These are phyloP conservation scores for Nyctibius grandis DNA, from an alignment of 2,797 vertebrate genomes.

Conservation along the genomic window DNA sequence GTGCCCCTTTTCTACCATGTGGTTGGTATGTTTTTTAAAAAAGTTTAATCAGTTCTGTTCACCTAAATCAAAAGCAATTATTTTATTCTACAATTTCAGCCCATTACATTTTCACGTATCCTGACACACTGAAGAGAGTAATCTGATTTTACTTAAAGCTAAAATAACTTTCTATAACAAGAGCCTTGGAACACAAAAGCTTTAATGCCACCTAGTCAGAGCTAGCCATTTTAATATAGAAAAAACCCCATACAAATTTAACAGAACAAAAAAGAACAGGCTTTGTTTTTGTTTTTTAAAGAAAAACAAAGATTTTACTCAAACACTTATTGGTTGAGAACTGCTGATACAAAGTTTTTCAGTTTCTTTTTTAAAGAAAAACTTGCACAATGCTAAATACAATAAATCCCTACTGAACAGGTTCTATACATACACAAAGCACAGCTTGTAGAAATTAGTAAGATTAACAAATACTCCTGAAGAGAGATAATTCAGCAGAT, in stretches of 20 bases:
- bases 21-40: not conserved
- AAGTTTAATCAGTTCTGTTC: not conserved
- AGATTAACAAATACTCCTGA: conserved; percentile 18
- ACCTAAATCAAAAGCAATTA: not conserved
- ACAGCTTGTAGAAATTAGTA: not conserved
- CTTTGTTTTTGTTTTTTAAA: not conserved
- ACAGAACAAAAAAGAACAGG: not conserved
- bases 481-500: not conserved
- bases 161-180: not conserved
- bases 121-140: not conserved
- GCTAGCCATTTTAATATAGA: not conserved
- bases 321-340: not conserved
- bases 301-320: conserved; percentile 19
- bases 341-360: not conserved
- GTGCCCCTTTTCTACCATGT: not conserved
- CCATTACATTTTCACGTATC: not conserved
- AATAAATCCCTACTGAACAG: conserved; percentile 32
- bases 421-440: conserved; percentile 23
- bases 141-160: not conserved
- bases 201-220: not conserved
- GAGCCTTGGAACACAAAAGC: not conserved
- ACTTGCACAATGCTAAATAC: not conserved
- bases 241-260: not conserved
- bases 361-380: not conserved
- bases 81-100: not conserved